Conservation (phyloP, 1,140 invertebrate species). For the Paraescarpia echinospica region DNA sequence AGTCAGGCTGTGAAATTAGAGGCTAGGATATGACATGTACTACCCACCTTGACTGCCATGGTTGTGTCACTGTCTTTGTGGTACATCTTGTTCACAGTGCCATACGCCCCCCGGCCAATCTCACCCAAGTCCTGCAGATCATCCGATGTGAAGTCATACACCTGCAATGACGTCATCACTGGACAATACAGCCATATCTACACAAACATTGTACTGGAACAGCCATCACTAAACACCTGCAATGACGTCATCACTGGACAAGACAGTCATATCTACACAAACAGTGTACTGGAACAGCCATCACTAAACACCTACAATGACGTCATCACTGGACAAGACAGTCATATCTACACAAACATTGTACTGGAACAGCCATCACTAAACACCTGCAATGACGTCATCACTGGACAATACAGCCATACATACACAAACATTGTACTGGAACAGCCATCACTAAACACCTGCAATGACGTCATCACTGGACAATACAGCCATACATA, state of each 20-base stretch:
- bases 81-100: conserved; percentile 94
- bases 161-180: conserved; percentile 36
- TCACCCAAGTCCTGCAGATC: conserved; percentile 88
- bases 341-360: too few species aligned
- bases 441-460: too few species aligned
- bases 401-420: too few species aligned
- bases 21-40: too few species aligned
- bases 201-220: neutral
- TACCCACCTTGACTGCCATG: conserved; percentile 79
- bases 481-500: too few species aligned
- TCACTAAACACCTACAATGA: neutral
- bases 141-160: conserved; percentile 66
- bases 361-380: too few species aligned
- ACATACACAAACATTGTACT: too few species aligned
- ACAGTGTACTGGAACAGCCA: neutral
- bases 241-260: neutral
- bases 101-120: conserved; percentile 92
- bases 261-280: neutral
- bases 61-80: conserved; percentile 84
- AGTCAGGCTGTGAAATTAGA: too few species aligned
- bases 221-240: neutral
- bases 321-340: too few species aligned
- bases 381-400: too few species aligned
- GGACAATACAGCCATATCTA: conserved; percentile 1
- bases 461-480: too few species aligned